phyloP scores from a whole-genome alignment of 2,888 invertebrate genomes.

The Limnephilus lunatus region DNA sequence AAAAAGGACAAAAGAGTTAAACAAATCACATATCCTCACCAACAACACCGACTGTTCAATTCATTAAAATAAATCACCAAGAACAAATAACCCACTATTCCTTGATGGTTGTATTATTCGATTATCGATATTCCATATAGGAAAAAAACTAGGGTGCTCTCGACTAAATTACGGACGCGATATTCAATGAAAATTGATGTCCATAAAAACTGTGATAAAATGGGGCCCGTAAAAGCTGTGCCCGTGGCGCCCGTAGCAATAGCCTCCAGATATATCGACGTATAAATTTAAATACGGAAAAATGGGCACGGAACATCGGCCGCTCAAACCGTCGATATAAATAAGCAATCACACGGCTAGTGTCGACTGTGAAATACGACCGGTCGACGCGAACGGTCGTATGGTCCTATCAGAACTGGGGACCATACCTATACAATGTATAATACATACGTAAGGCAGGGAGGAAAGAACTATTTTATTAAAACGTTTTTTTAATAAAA shows the following conservation, averaged over 20 bases:
- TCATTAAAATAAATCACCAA: neutral
- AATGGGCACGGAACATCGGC: slow-evolving; percentile 11
- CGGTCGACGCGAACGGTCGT: neutral
- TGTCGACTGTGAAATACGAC: slow-evolving; percentile 53
- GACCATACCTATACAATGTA: neutral
- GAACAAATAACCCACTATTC: neutral
- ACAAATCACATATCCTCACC: no score
- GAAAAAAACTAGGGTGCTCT: neutral
- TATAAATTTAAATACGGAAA: slow-evolving; percentile 32
- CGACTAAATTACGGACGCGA: slow-evolving; percentile 31
- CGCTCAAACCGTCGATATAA: slow-evolving; percentile 42
- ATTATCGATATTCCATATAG: neutral
- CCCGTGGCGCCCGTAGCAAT: neutral
- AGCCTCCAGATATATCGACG: slow-evolving; percentile 35
- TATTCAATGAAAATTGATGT: slow-evolving; percentile 52
- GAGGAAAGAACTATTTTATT: neutral
- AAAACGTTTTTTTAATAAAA: neutral
- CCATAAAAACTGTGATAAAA: slow-evolving; percentile 53
- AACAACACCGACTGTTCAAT: neutral
- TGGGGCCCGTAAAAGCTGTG: slow-evolving; percentile 43
- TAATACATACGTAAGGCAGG: neutral
- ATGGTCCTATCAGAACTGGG: neutral
- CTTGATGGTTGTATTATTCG: neutral
- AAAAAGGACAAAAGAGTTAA: no score
- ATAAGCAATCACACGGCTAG: slow-evolving; percentile 54